Evolutionary conservation across 2,113 vertebrate species (phyloP).

Genomic region (Megalops atlanticus): DNA sequence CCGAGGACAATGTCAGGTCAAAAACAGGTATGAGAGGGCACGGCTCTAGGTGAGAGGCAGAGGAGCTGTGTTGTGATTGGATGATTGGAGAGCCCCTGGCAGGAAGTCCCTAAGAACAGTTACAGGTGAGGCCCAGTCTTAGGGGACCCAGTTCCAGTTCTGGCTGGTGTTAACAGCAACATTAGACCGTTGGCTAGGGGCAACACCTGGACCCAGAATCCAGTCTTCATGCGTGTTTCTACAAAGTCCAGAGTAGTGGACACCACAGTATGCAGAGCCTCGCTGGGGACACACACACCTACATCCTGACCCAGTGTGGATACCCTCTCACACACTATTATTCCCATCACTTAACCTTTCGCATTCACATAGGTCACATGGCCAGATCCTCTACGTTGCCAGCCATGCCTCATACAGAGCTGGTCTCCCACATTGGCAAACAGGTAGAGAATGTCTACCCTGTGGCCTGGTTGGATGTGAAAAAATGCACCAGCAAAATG

Average conservation of each 20-base stretch:
- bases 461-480: too few relatives aligned
- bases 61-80: slow-evolving; percentile 31
- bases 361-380: too few relatives aligned
- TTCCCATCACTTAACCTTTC: too few relatives aligned
- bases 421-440: too few relatives aligned
- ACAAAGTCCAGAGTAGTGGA: not conserved
- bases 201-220: slow-evolving; percentile 4
- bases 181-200: slow-evolving; percentile 43
- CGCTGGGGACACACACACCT: too few relatives aligned
- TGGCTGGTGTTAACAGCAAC: slow-evolving; percentile 36
- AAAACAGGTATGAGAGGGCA: not conserved
- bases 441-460: too few relatives aligned
- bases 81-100: slow-evolving; percentile 50
- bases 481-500: too few relatives aligned
- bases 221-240: too few relatives aligned
- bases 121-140: slow-evolving; percentile 43
- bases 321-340: too few relatives aligned
- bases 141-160: slow-evolving; percentile 51
- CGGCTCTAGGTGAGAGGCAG: not conserved
- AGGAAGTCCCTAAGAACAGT: slow-evolving; percentile 61
- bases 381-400: too few relatives aligned
- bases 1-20: not conserved
- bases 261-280: not conserved
- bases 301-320: too few relatives aligned
- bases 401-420: too few relatives aligned